A percentile compares a stretch with the other conserved stretches of the same genome.
Evolutionary conservation across 2,113 vertebrate species (phyloP).

Genomic region (Otis tarda): DNA sequence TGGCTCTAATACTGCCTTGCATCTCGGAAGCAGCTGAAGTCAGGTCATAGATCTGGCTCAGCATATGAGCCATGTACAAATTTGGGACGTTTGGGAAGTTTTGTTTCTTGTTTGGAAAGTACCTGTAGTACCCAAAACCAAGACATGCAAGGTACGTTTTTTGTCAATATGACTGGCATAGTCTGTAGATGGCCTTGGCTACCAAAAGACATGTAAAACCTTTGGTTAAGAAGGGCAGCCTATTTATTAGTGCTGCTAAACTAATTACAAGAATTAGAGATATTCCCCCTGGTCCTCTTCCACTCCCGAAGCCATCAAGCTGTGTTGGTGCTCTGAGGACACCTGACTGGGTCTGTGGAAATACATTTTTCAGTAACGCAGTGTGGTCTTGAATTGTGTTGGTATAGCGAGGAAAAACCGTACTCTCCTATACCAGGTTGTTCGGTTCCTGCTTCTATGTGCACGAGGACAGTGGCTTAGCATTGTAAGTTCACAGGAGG

Average conservation of each 20-base stretch:
- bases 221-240: neutral
- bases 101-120: neutral
- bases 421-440: neutral
- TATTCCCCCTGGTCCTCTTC: neutral
- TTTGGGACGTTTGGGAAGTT: no score
- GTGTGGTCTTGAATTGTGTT: neutral
- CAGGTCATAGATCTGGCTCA: neutral
- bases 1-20: neutral
- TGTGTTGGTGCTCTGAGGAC: neutral
- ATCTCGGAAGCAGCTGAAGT: neutral
- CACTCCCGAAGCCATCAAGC: neutral
- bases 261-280: neutral
- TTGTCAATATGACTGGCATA: neutral
- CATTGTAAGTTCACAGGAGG: fast-evolving
- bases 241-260: neutral
- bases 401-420: neutral
- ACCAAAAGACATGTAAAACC: neutral
- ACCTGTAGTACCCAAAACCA: neutral
- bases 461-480: neutral
- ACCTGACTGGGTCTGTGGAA: neutral
- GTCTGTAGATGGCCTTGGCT: neutral
- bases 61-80: neutral
- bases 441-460: neutral
- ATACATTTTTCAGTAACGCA: neutral
- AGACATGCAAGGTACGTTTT: neutral